Evolutionary conservation across 2,888 invertebrate genomes (phyloP).

Genomic region (Hedya salicella): DNA sequence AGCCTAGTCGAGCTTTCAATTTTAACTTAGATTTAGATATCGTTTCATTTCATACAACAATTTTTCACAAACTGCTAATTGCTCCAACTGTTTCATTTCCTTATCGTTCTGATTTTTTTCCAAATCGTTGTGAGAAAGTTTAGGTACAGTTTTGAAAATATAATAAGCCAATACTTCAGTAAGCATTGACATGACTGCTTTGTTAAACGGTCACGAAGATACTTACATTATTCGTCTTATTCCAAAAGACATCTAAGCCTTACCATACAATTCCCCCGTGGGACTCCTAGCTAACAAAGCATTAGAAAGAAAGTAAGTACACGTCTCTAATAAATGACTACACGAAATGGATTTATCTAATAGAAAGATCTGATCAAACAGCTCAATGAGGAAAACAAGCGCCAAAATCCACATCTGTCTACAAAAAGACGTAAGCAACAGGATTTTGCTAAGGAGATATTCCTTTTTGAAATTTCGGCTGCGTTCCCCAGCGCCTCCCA

Average conservation of each 20-base stretch:
- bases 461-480: not conserved
- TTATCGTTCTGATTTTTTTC: too few relatives aligned
- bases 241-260: not conserved
- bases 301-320: not conserved
- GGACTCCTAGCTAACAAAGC: not conserved
- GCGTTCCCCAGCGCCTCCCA: not conserved
- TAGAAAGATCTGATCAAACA: slow-evolving; percentile 24
- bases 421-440: not conserved
- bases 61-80: too few relatives aligned
- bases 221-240: not conserved
- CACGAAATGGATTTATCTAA: slow-evolving; percentile 31
- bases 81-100: too few relatives aligned
- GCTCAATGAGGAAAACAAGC: slow-evolving; percentile 22
- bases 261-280: not conserved
- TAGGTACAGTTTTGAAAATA: too few relatives aligned
- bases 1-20: too few relatives aligned
- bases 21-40: too few relatives aligned
- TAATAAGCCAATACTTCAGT: too few relatives aligned
- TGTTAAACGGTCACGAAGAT: too few relatives aligned
- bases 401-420: not conserved
- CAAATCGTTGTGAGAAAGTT: too few relatives aligned
- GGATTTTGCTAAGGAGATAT: not conserved
- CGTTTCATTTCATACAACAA: too few relatives aligned
- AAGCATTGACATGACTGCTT: too few relatives aligned
- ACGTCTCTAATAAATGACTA: slow-evolving; percentile 18